Percentiles rank a stretch among this genome's conserved stretches.
Conservation (phyloP, 2,113 vertebrate genomes). For the Larimichthys polyactis region DNA sequence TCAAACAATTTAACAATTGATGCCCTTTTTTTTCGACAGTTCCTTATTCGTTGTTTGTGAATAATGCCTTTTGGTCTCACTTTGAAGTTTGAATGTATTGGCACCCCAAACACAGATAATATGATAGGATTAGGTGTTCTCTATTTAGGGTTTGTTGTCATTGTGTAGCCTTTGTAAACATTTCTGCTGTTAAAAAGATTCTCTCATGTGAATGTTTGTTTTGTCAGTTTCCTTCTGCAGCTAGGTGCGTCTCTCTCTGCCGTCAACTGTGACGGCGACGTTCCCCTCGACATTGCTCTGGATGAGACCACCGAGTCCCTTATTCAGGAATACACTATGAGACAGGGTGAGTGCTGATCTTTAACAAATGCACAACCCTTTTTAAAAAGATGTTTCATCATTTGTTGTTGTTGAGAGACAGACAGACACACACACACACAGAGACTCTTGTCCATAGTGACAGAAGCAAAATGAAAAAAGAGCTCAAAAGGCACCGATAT, state of each 20-base stretch:
- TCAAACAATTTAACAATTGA: conserved; percentile 25
- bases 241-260: conserved; percentile 88
- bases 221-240: conserved; percentile 88
- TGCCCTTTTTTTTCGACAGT: not conserved
- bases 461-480: not conserved
- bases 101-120: conserved; percentile 1
- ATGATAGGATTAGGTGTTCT: not conserved
- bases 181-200: not conserved
- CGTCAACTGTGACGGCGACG: conserved; percentile 95
- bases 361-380: not conserved
- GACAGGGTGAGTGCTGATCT: conserved; percentile 83
- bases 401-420: not conserved
- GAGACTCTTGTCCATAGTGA: not conserved
- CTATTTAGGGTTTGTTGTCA: not conserved
- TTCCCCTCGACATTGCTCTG: conserved; percentile 93
- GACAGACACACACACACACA: no score
- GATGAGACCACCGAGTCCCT: conserved; percentile 93
- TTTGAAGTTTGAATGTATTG: not conserved
- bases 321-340: conserved; percentile 88
- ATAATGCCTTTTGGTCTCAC: not conserved
- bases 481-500: not conserved
- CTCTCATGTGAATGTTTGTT: conserved; percentile 8
- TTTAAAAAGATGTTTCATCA: not conserved
- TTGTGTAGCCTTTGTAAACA: not conserved
- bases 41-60: conserved; percentile 2